Percentiles rank a stretch among this genome's conserved stretches.
phyloP scores from a whole-genome alignment of 2,797 vertebrate species.

The Manis pentadactyla region DNA sequence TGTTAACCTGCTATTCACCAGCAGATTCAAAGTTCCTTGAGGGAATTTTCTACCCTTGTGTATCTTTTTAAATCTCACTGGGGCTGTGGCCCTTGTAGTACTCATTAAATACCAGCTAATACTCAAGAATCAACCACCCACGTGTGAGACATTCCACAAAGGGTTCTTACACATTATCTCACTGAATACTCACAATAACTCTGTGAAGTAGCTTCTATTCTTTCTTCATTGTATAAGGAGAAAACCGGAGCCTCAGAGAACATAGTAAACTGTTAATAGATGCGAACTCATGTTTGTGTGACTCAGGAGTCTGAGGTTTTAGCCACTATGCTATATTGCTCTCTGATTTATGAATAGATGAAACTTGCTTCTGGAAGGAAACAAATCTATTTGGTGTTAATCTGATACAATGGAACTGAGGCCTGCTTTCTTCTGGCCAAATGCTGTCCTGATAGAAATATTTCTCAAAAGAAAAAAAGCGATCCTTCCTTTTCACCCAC shows the following conservation, averaged over 20 bases:
- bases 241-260: neutral
- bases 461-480: neutral
- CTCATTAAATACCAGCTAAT: neutral
- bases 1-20: neutral
- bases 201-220: neutral
- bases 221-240: neutral
- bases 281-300: neutral
- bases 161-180: neutral
- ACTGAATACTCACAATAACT: neutral
- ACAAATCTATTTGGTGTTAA: neutral
- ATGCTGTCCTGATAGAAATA: neutral
- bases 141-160: neutral
- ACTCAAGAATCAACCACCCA: neutral
- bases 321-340: neutral
- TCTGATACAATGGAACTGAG: neutral
- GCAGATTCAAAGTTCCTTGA: neutral
- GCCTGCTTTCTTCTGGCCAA: neutral
- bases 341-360: neutral
- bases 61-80: neutral
- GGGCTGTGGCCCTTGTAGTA: neutral
- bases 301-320: neutral
- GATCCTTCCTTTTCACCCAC: too few relatives aligned
- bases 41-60: neutral
- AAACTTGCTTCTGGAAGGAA: neutral
- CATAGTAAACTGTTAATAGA: neutral